A percentile compares a stretch with the other conserved stretches of the same genome.
Conservation (phyloP, 2,888 invertebrate genomes). For the Cistogaster globosa region DNA sequence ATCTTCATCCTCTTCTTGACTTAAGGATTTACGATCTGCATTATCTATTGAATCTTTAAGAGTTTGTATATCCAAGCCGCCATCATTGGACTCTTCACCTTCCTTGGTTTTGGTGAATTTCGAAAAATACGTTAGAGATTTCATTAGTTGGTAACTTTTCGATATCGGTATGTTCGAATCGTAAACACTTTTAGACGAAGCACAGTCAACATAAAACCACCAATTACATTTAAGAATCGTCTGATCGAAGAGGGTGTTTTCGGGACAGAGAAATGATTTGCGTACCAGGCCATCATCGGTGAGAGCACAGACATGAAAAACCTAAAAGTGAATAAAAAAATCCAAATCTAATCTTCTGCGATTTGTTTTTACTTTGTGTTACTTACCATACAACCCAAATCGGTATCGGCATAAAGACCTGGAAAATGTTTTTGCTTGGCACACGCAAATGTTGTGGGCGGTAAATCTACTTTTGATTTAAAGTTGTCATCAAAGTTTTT, state of each 20-base stretch:
- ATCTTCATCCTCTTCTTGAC: constrained; percentile 80
- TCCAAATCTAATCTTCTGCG: not conserved
- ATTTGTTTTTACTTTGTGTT: not conserved
- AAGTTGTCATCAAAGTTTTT: constrained; percentile 95
- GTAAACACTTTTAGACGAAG: constrained; percentile 90
- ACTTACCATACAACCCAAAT: constrained; percentile 93
- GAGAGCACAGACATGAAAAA: constrained; percentile 95
- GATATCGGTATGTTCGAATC: constrained; percentile 95
- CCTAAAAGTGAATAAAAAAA: constrained; percentile 84
- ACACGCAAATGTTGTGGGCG: constrained; percentile 92
- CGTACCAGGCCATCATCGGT: constrained; percentile 94
- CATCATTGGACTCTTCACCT: constrained; percentile 75
- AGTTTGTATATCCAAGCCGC: constrained; percentile 77
- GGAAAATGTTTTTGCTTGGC: constrained; percentile 96
- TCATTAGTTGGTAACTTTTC: constrained; percentile 95
- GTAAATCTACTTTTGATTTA: constrained; percentile 91
- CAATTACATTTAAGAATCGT: constrained; percentile 95
- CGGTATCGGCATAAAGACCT: constrained; percentile 93
- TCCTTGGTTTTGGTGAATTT: constrained; percentile 87
- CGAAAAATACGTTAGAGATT: constrained; percentile 94
- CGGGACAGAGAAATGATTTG: constrained; percentile 95
- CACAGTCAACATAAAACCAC: constrained; percentile 97
- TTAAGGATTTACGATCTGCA: constrained; percentile 85
- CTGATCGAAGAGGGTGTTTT: constrained; percentile 95
- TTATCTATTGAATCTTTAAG: constrained; percentile 79